These are phyloP conservation scores for Deilephila elpenor DNA, from an alignment of 2,888 invertebrate species.

Conservation along the genomic window DNA sequence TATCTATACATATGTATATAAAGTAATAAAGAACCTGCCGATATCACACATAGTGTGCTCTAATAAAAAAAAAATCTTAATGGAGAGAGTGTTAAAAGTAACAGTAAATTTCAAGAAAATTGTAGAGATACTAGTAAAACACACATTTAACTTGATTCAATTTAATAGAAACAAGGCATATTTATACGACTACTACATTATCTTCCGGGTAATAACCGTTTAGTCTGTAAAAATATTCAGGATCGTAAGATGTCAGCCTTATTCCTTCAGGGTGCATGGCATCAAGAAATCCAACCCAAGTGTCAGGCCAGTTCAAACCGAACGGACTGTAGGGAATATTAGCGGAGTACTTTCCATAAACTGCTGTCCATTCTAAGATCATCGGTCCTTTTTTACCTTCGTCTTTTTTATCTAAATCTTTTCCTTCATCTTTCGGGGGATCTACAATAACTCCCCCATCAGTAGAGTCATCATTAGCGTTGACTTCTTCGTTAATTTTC, in stretches of 20 bases:
- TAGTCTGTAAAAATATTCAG: not conserved
- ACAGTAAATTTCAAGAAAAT: too few species aligned
- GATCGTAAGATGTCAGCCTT: not conserved
- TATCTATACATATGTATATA: too few species aligned
- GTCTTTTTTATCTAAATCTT: not conserved
- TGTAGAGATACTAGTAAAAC: too few species aligned
- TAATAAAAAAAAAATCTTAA: too few species aligned
- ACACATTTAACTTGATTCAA: too few species aligned
- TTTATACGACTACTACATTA: not conserved
- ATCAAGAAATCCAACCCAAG: not conserved
- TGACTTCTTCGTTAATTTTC: not conserved
- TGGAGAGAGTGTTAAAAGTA: too few species aligned
- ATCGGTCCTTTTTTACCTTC: not conserved
- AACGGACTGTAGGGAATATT: not conserved
- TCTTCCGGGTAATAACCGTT: not conserved
- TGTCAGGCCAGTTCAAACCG: not conserved
- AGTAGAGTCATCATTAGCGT: too few species aligned
- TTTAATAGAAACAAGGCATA: too few species aligned
- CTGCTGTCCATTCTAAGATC: conserved; percentile 4
- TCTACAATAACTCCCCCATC: not conserved
- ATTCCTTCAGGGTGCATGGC: not conserved
- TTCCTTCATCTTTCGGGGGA: not conserved
- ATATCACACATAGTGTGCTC: too few species aligned
- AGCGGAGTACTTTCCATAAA: not conserved
- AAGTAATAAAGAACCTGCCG: too few species aligned